Conservation (phyloP, 2,888 invertebrate species). For the Bombyx huttoni region DNA sequence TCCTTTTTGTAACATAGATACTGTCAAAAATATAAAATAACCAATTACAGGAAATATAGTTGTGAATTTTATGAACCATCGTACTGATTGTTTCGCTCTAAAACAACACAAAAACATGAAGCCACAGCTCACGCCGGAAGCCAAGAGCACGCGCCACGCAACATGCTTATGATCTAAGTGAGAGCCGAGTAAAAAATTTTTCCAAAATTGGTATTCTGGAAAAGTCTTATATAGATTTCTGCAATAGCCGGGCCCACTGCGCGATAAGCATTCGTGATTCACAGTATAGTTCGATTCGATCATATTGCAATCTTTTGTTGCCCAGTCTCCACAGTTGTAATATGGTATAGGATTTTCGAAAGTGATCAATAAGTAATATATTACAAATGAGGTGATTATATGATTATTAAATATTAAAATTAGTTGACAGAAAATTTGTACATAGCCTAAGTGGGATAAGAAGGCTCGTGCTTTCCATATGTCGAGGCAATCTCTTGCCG, state of each 20-base stretch:
- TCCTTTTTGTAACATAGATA: constrained; percentile 53
- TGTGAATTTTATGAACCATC: constrained; percentile 22
- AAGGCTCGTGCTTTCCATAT: constrained; percentile 44
- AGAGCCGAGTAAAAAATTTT: constrained; percentile 19
- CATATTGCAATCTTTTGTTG: constrained; percentile 30
- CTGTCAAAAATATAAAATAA: constrained; percentile 31
- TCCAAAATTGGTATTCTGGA: constrained; percentile 53
- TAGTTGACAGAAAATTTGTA: constrained; percentile 37
- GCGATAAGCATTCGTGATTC: constrained; percentile 37
- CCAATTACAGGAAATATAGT: constrained; percentile 26
- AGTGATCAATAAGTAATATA: constrained; percentile 52
- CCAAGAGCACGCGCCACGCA: constrained; percentile 45
- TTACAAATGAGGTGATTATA: constrained; percentile 24
- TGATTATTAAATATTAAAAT: constrained; percentile 30
- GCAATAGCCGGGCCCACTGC: constrained; percentile 24
- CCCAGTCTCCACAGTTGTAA: constrained; percentile 40
- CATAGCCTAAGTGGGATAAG: constrained; percentile 43
- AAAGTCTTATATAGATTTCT: constrained; percentile 27
- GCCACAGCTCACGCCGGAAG: constrained; percentile 28
- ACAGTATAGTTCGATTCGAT: constrained; percentile 36
- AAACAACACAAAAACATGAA: constrained; percentile 34
- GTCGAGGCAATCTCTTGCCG: constrained; percentile 42
- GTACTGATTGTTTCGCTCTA: constrained; percentile 26
- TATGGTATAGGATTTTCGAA: constrained; percentile 50
- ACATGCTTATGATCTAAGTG: constrained; percentile 14